A percentile compares a stretch with the other conserved stretches of the same genome.
Evolutionary conservation across 2,797 vertebrate genomes (phyloP).

Genomic region (Halcyon smyrnensis): DNA sequence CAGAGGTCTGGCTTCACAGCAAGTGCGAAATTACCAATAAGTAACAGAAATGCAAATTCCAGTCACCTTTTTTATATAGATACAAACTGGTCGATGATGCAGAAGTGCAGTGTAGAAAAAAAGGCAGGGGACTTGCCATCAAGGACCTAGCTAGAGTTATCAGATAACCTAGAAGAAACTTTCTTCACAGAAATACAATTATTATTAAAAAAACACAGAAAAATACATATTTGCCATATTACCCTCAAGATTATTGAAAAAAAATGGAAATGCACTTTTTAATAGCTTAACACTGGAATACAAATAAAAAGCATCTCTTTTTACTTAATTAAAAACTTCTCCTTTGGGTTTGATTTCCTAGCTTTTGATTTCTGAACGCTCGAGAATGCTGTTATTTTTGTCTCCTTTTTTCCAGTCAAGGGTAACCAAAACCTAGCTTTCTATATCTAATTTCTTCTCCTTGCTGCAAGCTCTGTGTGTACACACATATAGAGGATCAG

Average conservation of each 20-base stretch:
- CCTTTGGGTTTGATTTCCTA: neutral
- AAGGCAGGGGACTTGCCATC: neutral
- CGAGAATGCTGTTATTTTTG: neutral
- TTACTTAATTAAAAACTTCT: neutral
- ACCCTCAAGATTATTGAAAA: neutral
- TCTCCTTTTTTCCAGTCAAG: neutral
- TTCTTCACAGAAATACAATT: neutral
- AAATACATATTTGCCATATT: neutral
- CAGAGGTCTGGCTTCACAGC: neutral
- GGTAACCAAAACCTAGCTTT: neutral
- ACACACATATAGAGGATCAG: neutral
- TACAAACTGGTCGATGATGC: neutral
- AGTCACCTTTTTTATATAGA: neutral
- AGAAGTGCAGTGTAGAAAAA: neutral
- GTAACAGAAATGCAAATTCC: neutral
- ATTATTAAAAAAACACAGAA: neutral
- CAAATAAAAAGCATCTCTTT: neutral
- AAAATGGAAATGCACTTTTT: neutral
- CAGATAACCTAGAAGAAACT: neutral
- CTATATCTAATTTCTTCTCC: neutral
- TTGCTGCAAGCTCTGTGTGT: neutral
- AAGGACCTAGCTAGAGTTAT: neutral
- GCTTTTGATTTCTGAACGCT: neutral
- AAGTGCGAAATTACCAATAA: slow-evolving; percentile 6
- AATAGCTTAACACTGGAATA: neutral